Evolutionary conservation across 2,797 vertebrate species (phyloP), one percentile per base, ranked within the genome.

Genomic region (Knipowitschia caucasica): DNA sequence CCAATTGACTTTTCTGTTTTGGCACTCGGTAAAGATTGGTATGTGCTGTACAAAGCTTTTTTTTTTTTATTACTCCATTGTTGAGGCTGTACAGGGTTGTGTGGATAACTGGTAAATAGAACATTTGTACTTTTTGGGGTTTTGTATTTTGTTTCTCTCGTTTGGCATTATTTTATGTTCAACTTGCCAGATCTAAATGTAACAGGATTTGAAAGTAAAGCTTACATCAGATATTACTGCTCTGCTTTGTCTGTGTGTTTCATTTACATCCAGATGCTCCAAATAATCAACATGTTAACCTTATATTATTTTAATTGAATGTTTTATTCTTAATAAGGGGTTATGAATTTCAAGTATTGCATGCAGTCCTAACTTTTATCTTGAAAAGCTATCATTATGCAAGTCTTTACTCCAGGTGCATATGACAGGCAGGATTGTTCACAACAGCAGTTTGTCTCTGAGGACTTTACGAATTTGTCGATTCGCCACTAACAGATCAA

Each of bases 171-270:
- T 94, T 93, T 96, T 97, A 91, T 85, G 93, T 96, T 96, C 78
- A 89, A 93, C 93, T 96, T 96, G 94, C 95, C 94, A 93, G 94
- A 95, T 97, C 91, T 94, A 95, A 97, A 94, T 98, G 95, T 98
- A 98, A 94, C 94, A 92, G 93, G 94, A 92, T 96, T 97, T 96
- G 94, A 94, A 97, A 98, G 93, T 96, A 96, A 94, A 95, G 94
- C 95, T 94, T 96, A 98, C 93, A 95, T 94, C 91, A 93, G 84
- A 96, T 90, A 89, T 89, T 82, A 84, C 26, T 1, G 49, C 59
- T 30, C 17, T 12, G 27, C 10, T 15, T 59, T 40, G 43, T 75
- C 47, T 59, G 62, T 81, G 17, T 40, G 7, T 56, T 20, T 43
- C 6, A 21, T 21, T 39, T 39, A 4, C 18, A 12, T n/a, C n/a